These are phyloP conservation scores for Glossosoma conforme DNA, from an alignment of 1,140 invertebrate species.

Conservation along the genomic window DNA sequence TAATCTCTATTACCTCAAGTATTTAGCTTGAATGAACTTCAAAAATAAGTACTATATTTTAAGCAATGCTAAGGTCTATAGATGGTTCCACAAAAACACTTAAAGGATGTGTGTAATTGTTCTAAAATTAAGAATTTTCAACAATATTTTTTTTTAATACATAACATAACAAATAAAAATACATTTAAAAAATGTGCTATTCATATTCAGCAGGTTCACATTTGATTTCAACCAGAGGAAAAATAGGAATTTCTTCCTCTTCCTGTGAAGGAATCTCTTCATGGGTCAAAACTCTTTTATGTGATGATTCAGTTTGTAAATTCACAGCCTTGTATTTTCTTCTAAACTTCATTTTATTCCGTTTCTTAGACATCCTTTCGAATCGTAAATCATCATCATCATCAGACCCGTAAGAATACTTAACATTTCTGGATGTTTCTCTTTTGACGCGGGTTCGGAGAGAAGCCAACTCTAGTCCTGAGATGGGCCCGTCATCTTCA, in stretches of 20 bases:
- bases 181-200: neutral
- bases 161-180: too few species aligned
- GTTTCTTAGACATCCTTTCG: slow-evolving; percentile 8
- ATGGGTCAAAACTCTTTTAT: neutral
- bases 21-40: too few species aligned
- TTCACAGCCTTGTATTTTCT: slow-evolving; percentile 12
- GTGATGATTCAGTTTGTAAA: neutral
- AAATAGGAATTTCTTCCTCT: slow-evolving; percentile 12
- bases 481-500: slow-evolving; percentile 15
- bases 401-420: slow-evolving; percentile 15
- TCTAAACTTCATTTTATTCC: slow-evolving; percentile 18
- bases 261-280: neutral
- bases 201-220: slow-evolving; percentile 19
- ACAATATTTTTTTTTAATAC: too few species aligned
- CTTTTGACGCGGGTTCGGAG: slow-evolving; percentile 7
- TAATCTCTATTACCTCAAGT: too few species aligned
- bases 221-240: slow-evolving; percentile 19
- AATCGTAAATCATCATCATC: slow-evolving; percentile 10
- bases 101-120: too few species aligned
- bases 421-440: slow-evolving; percentile 17
- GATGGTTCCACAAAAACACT: too few species aligned
- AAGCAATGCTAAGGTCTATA: too few species aligned
- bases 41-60: too few species aligned
- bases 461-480: slow-evolving; percentile 14
- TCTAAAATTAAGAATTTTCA: too few species aligned